Percentiles rank a stretch among this genome's conserved stretches.
phyloP scores from a whole-genome alignment of 1,140 invertebrate genomes.

The Ceratoteleas bidentatus region DNA sequence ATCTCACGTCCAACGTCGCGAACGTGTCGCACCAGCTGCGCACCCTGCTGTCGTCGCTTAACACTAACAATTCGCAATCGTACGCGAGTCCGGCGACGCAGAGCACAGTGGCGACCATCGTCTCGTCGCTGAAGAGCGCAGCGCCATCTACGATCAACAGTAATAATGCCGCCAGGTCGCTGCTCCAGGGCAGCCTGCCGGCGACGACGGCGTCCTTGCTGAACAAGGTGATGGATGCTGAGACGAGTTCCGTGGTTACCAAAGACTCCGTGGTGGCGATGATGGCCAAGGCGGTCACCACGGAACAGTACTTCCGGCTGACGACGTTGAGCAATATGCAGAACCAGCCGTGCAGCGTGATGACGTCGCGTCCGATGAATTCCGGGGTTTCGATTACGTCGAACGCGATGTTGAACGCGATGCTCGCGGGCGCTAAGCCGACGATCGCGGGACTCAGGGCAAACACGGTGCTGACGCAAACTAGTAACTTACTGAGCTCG shows the following conservation, averaged over 20 bases:
- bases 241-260: slow-evolving; percentile 74
- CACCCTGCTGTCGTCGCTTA: slow-evolving; percentile 78
- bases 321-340: slow-evolving; percentile 69
- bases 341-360: slow-evolving; percentile 59
- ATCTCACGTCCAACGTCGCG: slow-evolving; percentile 86
- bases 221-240: slow-evolving; percentile 75
- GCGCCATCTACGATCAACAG: slow-evolving; percentile 61
- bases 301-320: slow-evolving; percentile 69
- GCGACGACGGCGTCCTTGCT: slow-evolving; percentile 41
- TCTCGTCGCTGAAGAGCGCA: slow-evolving; percentile 80
- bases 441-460: slow-evolving; percentile 72
- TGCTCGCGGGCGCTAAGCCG: slow-evolving; percentile 76
- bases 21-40: slow-evolving; percentile 86
- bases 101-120: slow-evolving; percentile 76
- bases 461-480: slow-evolving; percentile 74
- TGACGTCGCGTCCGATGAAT: slow-evolving; percentile 37
- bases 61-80: slow-evolving; percentile 74
- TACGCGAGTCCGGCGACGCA: slow-evolving; percentile 68
- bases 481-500: slow-evolving; percentile 73
- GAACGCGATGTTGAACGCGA: slow-evolving; percentile 79
- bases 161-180: slow-evolving; percentile 59
- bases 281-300: slow-evolving; percentile 64
- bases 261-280: slow-evolving; percentile 73
- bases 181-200: slow-evolving; percentile 63
- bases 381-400: slow-evolving; percentile 76